phyloP scores from a whole-genome alignment of 2,113 vertebrate species.

The Platysternon megacephalum region DNA sequence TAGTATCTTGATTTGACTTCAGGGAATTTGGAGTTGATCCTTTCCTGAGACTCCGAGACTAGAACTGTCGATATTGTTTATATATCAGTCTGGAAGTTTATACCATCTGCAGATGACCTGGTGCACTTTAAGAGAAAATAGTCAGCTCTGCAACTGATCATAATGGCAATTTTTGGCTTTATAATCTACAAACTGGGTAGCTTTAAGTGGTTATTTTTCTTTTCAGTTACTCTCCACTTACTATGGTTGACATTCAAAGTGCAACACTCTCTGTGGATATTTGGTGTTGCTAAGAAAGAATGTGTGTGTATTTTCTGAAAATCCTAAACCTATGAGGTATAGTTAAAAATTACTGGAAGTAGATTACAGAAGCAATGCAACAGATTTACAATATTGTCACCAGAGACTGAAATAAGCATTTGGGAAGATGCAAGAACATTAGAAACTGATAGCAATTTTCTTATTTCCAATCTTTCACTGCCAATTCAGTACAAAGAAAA shows the following conservation, averaged over 20 bases:
- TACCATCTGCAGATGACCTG: not conserved
- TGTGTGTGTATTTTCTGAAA: not conserved
- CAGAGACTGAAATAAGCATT: not conserved
- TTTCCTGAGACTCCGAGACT: not conserved
- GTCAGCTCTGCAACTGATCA: not conserved
- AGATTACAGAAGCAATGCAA: not conserved
- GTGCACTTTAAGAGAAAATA: not conserved
- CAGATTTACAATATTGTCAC: not conserved
- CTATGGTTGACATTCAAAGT: not conserved
- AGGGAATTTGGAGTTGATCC: not conserved
- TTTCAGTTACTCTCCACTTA: not conserved
- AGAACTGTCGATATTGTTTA: not conserved
- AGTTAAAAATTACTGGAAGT: not conserved
- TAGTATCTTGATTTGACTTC: not conserved
- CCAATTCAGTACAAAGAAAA: not conserved
- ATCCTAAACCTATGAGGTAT: not conserved
- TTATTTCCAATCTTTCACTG: not conserved
- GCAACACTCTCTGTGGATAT: not conserved
- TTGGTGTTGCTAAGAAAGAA: not conserved
- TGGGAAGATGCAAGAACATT: not conserved
- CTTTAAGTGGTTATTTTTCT: not conserved
- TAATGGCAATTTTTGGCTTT: not conserved
- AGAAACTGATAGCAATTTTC: not conserved
- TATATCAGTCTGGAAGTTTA: not conserved
- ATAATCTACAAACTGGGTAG: not conserved